Evolutionary conservation across 1,140 invertebrate species (phyloP).

Genomic region (Samia ricini): DNA sequence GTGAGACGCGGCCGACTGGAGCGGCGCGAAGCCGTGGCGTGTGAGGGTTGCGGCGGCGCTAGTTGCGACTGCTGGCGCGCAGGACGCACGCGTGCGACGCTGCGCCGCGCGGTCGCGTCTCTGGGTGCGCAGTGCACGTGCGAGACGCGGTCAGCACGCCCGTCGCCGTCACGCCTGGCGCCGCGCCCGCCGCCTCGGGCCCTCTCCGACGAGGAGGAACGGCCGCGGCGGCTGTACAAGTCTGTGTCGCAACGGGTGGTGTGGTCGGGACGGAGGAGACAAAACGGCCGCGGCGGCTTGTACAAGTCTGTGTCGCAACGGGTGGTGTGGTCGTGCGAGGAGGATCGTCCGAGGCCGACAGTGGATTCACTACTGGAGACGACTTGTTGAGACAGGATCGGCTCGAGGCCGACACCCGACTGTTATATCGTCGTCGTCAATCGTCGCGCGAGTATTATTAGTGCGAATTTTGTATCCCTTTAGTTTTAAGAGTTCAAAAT

Average conservation of each 20-base stretch:
- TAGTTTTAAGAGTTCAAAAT: constrained; percentile 70
- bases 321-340: constrained; percentile 34
- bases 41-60: constrained; percentile 27
- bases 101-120: constrained; percentile 15
- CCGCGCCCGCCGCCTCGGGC: constrained; percentile 36
- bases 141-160: constrained; percentile 38
- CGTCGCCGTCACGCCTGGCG: constrained; percentile 34
- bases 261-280: too few relatives aligned
- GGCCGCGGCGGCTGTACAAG: constrained; percentile 50
- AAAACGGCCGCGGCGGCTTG: constrained; percentile 12
- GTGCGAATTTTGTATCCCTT: constrained; percentile 67
- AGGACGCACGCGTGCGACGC: constrained; percentile 18
- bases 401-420: neutral
- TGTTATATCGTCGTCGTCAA: constrained; percentile 33
- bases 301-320: constrained; percentile 52
- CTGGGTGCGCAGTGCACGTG: constrained; percentile 38
- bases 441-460: constrained; percentile 57
- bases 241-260: constrained; percentile 45
- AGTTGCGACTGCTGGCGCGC: constrained; percentile 16
- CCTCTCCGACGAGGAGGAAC: constrained; percentile 49
- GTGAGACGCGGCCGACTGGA: constrained; percentile 45
- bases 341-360: constrained; percentile 24
- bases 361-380: constrained; percentile 60
- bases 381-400: constrained; percentile 42
- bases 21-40: constrained; percentile 47